A percentile compares a stretch with the other conserved stretches of the same genome.
These are phyloP conservation scores for Oscheius sp. DNA, from an alignment of 2,888 invertebrate species.

Conservation along the genomic window DNA sequence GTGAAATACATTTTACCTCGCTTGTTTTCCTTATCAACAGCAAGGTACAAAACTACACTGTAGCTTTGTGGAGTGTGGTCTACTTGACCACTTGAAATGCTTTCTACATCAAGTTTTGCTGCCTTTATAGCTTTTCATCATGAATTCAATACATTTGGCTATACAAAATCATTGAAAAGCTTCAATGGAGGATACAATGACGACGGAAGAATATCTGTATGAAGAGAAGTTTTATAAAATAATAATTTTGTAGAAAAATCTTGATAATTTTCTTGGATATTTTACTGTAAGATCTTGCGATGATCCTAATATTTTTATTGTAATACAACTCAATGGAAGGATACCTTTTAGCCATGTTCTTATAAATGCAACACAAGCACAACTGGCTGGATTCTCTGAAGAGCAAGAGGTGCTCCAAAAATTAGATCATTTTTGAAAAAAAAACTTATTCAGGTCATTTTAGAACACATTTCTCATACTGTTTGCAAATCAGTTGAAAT, in stretches of 20 bases:
- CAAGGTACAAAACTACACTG: constrained; percentile 6
- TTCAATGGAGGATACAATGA: constrained; percentile 16
- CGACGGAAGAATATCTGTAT: neutral
- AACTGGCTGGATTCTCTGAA: constrained; percentile 53
- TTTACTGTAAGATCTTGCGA: constrained; percentile 53
- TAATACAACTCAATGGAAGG: constrained; percentile 51
- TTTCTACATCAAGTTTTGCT: constrained; percentile 8
- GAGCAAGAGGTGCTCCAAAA: constrained; percentile 55
- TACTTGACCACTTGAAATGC: constrained; percentile 17
- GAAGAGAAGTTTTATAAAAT: neutral
- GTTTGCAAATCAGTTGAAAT: constrained; percentile 55
- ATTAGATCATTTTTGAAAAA: neutral
- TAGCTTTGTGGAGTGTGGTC: constrained; percentile 9
- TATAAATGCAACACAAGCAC: constrained; percentile 53
- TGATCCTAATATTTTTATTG: constrained; percentile 42
- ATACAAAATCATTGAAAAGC: constrained; percentile 3
- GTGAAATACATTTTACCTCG: neutral
- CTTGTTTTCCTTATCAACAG: constrained; percentile 20
- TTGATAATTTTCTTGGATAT: constrained; percentile 40
- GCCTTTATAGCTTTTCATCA: constrained; percentile 28
- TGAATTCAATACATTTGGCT: constrained; percentile 22
- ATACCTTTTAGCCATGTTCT: constrained; percentile 54
- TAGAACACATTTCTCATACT: constrained; percentile 49
- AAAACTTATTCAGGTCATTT: constrained; percentile 47
- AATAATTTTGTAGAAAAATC: constrained; percentile 5